Conservation (phyloP, 2,888 invertebrate species). For the Drosophila bunnanda region DNA sequence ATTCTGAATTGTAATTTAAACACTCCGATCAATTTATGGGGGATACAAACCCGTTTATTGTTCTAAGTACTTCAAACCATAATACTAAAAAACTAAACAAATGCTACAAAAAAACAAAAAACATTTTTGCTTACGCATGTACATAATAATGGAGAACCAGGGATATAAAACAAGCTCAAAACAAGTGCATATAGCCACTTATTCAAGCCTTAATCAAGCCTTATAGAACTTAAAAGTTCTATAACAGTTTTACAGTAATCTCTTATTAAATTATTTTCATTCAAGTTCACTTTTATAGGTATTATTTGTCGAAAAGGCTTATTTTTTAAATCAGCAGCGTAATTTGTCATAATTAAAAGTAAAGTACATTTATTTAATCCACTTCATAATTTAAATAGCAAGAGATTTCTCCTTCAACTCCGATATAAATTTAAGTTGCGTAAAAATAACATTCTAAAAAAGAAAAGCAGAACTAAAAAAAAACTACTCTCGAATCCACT, state of each 20-base stretch:
- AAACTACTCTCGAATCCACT: slow-evolving; percentile 51
- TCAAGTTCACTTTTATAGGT: neutral
- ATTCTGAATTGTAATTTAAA: slow-evolving; percentile 29
- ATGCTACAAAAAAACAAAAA: slow-evolving; percentile 58
- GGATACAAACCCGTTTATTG: slow-evolving; percentile 45
- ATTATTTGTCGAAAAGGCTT: neutral
- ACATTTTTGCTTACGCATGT: slow-evolving; percentile 57
- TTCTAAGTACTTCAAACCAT: slow-evolving; percentile 67
- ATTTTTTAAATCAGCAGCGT: neutral
- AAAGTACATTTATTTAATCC: neutral
- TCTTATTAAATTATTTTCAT: neutral
- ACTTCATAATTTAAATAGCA: neutral
- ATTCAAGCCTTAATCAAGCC: neutral
- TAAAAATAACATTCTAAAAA: slow-evolving; percentile 8
- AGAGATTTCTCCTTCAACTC: neutral
- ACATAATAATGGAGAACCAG: slow-evolving; percentile 24
- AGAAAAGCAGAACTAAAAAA: slow-evolving; percentile 13
- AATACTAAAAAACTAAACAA: slow-evolving; percentile 63
- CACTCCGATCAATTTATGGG: slow-evolving; percentile 18
- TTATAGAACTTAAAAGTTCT: too few relatives aligned
- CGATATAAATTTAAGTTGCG: neutral
- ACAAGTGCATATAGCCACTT: slow-evolving; percentile 1
- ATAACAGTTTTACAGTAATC: neutral
- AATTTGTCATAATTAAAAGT: neutral
- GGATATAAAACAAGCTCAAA: slow-evolving; percentile 5